phyloP scores from a whole-genome alignment of 2,113 vertebrate genomes.

The Cyprinodon variegatus region DNA sequence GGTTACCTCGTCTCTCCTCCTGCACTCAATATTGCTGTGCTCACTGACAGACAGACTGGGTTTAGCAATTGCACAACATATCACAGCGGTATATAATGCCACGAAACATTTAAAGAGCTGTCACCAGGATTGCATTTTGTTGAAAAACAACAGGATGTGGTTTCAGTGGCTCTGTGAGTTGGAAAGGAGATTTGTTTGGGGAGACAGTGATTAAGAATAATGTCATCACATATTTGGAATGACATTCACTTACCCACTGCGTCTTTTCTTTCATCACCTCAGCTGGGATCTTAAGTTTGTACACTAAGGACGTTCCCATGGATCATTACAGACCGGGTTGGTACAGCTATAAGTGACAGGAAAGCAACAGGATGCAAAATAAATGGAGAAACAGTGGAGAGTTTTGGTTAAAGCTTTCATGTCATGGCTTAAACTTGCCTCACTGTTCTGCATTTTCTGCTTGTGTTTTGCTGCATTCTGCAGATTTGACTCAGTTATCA shows the following conservation, averaged over 20 bases:
- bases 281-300: slow-evolving; percentile 59
- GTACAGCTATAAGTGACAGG: slow-evolving; percentile 46
- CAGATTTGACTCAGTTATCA: slow-evolving; percentile 18
- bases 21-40: slow-evolving; percentile 24
- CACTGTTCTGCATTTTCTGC: slow-evolving; percentile 6
- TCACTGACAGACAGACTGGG: slow-evolving; percentile 36
- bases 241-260: slow-evolving; percentile 31
- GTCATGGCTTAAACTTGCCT: background rate
- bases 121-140: slow-evolving; percentile 55
- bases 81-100: slow-evolving; percentile 3
- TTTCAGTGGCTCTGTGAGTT: slow-evolving; percentile 35
- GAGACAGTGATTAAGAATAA: slow-evolving; percentile 61
- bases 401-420: slow-evolving; percentile 15
- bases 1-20: slow-evolving; percentile 33
- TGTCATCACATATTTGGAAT: slow-evolving; percentile 43
- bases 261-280: slow-evolving; percentile 63
- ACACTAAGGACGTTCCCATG: slow-evolving; percentile 23
- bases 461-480: slow-evolving; percentile 14
- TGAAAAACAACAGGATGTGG: slow-evolving; percentile 65
- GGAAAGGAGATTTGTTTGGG: slow-evolving; percentile 53
- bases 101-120: slow-evolving; percentile 31
- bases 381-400: slow-evolving; percentile 26
- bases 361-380: slow-evolving; percentile 46
- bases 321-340: slow-evolving; percentile 36
- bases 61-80: slow-evolving; percentile 35